These are phyloP conservation scores for Rousettus leschenaultii DNA, from an alignment of 2,113 vertebrate genomes.

Conservation along the genomic window DNA sequence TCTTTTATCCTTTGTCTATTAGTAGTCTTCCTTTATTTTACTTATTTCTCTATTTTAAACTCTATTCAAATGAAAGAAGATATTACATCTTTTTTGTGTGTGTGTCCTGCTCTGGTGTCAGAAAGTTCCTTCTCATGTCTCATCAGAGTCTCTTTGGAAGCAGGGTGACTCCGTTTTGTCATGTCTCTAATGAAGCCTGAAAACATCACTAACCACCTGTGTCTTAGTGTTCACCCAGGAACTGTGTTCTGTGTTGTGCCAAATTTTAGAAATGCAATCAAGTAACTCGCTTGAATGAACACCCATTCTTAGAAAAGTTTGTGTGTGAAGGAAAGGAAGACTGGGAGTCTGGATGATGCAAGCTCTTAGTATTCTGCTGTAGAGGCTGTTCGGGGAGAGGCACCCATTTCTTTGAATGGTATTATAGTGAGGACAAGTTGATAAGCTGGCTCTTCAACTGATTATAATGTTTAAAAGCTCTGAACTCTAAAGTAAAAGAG, in stretches of 20 bases:
- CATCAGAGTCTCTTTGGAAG: not conserved
- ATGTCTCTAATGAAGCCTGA: not conserved
- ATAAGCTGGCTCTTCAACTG: not conserved
- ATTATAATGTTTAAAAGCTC: not conserved
- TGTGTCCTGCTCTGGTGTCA: not conserved
- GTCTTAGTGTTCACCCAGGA: not conserved
- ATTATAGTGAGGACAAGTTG: not conserved
- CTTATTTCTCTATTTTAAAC: not conserved
- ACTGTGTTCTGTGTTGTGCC: not conserved
- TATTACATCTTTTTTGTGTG: not conserved
- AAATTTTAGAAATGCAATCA: not conserved
- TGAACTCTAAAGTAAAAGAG: not conserved
- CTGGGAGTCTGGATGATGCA: not conserved
- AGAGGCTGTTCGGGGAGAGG: not conserved
- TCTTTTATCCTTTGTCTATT: not conserved
- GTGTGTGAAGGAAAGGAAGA: not conserved
- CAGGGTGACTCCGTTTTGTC: not conserved
- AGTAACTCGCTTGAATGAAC: not conserved
- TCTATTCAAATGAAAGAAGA: not conserved
- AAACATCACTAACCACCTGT: not conserved
- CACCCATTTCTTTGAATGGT: not conserved
- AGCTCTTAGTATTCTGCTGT: not conserved
- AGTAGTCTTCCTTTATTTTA: not conserved
- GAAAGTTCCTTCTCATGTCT: not conserved
- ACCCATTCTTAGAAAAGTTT: not conserved